phyloP scores from a whole-genome alignment of 2,797 vertebrate species.

The Huso huso region DNA sequence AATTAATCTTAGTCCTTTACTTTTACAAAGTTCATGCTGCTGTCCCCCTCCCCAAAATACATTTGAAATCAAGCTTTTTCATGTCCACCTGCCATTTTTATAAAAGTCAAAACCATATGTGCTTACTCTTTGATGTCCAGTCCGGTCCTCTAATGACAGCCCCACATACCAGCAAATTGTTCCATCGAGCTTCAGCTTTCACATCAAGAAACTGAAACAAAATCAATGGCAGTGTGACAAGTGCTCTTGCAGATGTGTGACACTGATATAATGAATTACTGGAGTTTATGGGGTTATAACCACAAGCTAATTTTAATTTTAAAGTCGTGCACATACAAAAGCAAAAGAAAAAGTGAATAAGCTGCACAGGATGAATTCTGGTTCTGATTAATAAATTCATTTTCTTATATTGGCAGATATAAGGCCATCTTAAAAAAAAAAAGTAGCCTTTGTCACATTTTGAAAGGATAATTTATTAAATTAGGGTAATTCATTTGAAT shows the following conservation, averaged over 20 bases:
- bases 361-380: slow-evolving; percentile 53
- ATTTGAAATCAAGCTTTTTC: slow-evolving; percentile 60
- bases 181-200: slow-evolving; percentile 33
- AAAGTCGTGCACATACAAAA: slow-evolving; percentile 48
- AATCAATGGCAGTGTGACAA: slow-evolving; percentile 46
- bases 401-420: slow-evolving; percentile 42
- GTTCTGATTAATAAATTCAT: slow-evolving; percentile 62
- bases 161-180: slow-evolving; percentile 48
- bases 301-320: slow-evolving; percentile 54
- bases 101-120: slow-evolving; percentile 71
- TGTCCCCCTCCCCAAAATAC: slow-evolving; percentile 43
- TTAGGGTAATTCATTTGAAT: neutral
- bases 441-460: neutral
- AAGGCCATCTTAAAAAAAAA: neutral
- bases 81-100: slow-evolving; percentile 57
- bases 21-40: slow-evolving; percentile 48
- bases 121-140: slow-evolving; percentile 59
- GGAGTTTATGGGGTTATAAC: slow-evolving; percentile 54
- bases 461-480: neutral
- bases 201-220: slow-evolving; percentile 30
- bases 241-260: slow-evolving; percentile 52
- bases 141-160: slow-evolving; percentile 50
- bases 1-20: slow-evolving; percentile 53
- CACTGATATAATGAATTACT: slow-evolving; percentile 49
- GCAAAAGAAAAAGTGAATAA: slow-evolving; percentile 46